Conservation (phyloP, 30 jellyfish, hydroid and myxozoan species). For the Pelagia noctiluca region DNA sequence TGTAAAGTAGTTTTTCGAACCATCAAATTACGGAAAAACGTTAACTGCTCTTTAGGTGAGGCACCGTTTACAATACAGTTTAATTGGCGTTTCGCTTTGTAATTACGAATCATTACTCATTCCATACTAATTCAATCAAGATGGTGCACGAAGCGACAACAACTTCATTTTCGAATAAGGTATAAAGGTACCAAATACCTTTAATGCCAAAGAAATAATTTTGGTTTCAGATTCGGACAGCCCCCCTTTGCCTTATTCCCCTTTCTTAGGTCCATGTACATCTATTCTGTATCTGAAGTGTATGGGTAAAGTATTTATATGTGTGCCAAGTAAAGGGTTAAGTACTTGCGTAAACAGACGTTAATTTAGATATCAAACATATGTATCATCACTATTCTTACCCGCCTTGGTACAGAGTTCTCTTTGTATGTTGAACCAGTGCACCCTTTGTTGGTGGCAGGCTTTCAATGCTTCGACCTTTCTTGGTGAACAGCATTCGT, state of each 20-base stretch:
- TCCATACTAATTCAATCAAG: not conserved
- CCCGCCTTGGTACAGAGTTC: too few species aligned
- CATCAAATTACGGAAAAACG: not conserved
- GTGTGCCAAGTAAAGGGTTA: too few species aligned
- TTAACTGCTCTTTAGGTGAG: not conserved
- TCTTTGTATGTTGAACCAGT: too few species aligned
- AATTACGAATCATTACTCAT: not conserved
- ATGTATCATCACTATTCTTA: not conserved
- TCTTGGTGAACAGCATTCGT: too few species aligned
- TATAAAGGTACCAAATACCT: not conserved
- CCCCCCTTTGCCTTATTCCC: slow-evolving; percentile 4
- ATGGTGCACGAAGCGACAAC: slow-evolving; percentile 1
- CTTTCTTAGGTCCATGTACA: not conserved
- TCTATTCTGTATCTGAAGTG: not conserved
- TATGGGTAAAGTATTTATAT: not conserved
- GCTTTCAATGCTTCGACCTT: too few species aligned
- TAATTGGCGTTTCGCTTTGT: not conserved
- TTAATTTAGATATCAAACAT: too few species aligned
- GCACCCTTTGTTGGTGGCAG: too few species aligned
- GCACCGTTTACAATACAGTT: not conserved
- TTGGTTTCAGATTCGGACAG: slow-evolving; percentile 8
- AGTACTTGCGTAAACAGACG: too few species aligned
- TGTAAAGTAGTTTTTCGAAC: not conserved
- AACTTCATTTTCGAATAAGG: not conserved
- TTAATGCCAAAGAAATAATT: slow-evolving; percentile 1